Evolutionary conservation across 2,888 invertebrate genomes (phyloP), one percentile per base, ranked within the genome.

Genomic region (Polydrusus pterygomalis): DNA sequence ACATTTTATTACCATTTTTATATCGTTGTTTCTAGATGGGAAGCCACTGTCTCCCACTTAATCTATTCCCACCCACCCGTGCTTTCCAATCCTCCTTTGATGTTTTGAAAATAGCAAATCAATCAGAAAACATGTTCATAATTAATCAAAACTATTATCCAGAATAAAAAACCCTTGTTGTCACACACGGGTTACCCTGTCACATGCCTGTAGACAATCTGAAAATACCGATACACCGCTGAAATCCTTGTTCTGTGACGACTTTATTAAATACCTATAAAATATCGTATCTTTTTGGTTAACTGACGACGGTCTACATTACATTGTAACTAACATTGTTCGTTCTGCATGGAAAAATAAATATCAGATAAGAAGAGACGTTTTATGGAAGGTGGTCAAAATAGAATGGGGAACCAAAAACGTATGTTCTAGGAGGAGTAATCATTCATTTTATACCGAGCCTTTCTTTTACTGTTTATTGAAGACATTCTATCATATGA

Each of bases 131-230:
- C 70, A 63, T 51, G 62, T 6, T 54, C 70, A 25, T 51, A 70
- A 70, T 70, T 70, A 70, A 70, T 70, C 58, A 38, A 60, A 70
- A 63, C 51, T 63, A 60, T 70, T 47, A 70, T 15, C 62, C 62
- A 51, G 13, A 70, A 63, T 25, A 62, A 60, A 63, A 70, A 70
- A 20, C 63, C 51, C 63, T 63, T 63, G 30, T 64, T 64, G 63
- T 70, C 49, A 51, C 63, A 43, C 63, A 51, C 38, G n/a, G 51
- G 18, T 63, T 62, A 63, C 47, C 38, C 34, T 63, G 47, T 70
- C 70, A 47, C 49, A 70, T 63, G 70, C 63, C 63, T 38, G 25
- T 63, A 40, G 15, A 63, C 70, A 63, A 70, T 63, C 63, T 63
- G 40, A 51, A 63, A 70, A 62, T 62, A 63, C 70, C 60, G 51